Conservation (phyloP, 1,140 invertebrate genomes). For the Atta cephalotes region DNA sequence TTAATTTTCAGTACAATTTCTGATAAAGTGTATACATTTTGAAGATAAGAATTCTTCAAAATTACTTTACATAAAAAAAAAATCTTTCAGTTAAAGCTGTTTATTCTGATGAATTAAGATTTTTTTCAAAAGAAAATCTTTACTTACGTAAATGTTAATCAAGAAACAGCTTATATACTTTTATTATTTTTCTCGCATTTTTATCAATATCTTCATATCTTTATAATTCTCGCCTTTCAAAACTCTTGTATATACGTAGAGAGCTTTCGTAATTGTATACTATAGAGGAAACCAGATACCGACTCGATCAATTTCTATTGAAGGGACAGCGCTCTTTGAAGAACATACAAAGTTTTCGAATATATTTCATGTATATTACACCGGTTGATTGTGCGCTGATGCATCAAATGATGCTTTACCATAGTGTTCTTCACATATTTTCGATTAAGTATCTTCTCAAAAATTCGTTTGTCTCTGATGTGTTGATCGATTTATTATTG, state of each 20-base stretch:
- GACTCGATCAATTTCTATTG: constrained; percentile 14
- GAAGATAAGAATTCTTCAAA: background rate
- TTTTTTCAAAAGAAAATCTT: background rate
- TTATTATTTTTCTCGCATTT: background rate
- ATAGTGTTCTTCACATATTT: constrained; percentile 11
- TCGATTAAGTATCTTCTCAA: background rate
- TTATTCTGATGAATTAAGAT: background rate
- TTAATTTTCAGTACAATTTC: background rate
- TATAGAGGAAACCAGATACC: constrained; percentile 32
- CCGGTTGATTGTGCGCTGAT: background rate
- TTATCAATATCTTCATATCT: background rate
- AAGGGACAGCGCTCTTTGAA: constrained; percentile 18
- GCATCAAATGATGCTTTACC: background rate
- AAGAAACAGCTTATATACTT: background rate
- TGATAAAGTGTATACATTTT: background rate
- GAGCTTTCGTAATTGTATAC: constrained; percentile 8
- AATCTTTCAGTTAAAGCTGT: background rate
- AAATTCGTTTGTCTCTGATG: background rate
- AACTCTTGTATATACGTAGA: background rate
- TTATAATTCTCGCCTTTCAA: constrained; percentile 17
- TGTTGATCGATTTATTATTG: background rate
- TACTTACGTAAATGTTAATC: background rate
- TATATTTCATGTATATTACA: constrained; percentile 7
- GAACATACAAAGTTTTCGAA: constrained; percentile 12
- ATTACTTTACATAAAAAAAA: background rate